These are phyloP conservation scores for Aplysia californica DNA, from an alignment of 1,140 invertebrate species.

Conservation along the genomic window DNA sequence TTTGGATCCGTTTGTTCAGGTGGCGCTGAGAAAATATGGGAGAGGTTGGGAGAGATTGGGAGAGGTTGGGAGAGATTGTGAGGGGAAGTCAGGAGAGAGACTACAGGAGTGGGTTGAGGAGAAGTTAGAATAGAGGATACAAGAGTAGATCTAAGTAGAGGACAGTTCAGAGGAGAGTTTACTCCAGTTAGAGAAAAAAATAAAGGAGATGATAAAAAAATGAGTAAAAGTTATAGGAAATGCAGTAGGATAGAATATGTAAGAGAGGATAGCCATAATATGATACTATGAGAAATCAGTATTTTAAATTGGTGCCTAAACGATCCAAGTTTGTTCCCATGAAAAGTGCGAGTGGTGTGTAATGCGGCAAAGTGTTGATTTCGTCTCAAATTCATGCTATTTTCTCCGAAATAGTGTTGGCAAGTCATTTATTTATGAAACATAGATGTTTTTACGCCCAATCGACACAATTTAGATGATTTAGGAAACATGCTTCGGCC, in stretches of 20 bases:
- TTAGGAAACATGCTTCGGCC: neutral
- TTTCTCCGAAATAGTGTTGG: no score
- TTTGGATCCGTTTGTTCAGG: conserved; percentile 37
- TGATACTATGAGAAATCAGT: no score
- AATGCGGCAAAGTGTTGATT: no score
- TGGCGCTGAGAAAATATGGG: conserved; percentile 32
- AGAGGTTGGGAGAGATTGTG: neutral
- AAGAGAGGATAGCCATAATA: no score
- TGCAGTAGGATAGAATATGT: no score
- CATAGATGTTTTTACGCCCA: neutral
- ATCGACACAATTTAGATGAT: neutral
- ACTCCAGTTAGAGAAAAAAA: neutral
- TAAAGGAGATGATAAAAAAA: neutral
- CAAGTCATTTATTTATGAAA: no score
- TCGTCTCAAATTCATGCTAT: no score
- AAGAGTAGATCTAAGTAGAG: neutral
- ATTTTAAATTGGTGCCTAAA: no score
- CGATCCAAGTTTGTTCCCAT: no score
- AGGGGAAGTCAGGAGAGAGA: neutral
- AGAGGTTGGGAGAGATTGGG: neutral
- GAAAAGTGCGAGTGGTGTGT: no score
- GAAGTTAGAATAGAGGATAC: neutral
- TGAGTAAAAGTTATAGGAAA: no score
- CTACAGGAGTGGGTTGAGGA: neutral
- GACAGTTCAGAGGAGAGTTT: neutral